Base-by-base conservation (phyloP, 2,888 invertebrate genomes). In the Dyspetes luteomarginatus region DNA sequence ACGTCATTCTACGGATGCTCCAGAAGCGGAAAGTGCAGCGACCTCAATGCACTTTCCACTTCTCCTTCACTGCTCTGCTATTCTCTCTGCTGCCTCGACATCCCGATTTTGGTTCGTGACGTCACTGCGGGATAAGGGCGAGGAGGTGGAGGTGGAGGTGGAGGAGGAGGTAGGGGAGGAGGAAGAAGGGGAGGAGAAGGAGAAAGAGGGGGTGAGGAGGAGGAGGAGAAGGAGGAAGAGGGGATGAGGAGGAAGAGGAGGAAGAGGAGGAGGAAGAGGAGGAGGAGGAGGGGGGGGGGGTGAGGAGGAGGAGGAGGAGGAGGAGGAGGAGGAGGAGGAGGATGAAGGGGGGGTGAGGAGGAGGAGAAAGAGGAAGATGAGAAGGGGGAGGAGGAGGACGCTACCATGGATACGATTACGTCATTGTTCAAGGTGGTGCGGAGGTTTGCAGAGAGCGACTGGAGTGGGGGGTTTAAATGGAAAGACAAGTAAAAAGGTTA, bases 351-450 rank as follows among this genome's bases (percentile, higher is more conserved):
- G n/a, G 36, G 7, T 36, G 36, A 5, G 36, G 12, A 12, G 36
- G 36, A 36, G 5, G 36, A n/a, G n/a, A 36, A 2, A 12, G 36
- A 1, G 36, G 36, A 1, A 36, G 12, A 36, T n/a, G n/a, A n/a
- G 2, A 12, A 2, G 2, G 36, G 36, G 36, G 36, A 7, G 30
- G 45, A 15, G n/a, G 45, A n/a, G n/a, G n/a, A 45, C 80, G 90
- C 89, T 86, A 82, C 89, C 89, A 90, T 90, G 89, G 90, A 83
- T 82, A 90, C 88, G 79, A 84, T 90, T 89, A 90, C 90, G 90
- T 88, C 88, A 84, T 86, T 68, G 82, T 86, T 85, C 83, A 83
- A 73, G 71, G 71, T 76, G 72, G 56, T 83, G 68, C 78, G 82
- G 73, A 52, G 30, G 65, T 48, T 15, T 15, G 48, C 19, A 17